Evolutionary conservation across 2,113 vertebrate species (phyloP).

Genomic region (Tor tambroides): DNA sequence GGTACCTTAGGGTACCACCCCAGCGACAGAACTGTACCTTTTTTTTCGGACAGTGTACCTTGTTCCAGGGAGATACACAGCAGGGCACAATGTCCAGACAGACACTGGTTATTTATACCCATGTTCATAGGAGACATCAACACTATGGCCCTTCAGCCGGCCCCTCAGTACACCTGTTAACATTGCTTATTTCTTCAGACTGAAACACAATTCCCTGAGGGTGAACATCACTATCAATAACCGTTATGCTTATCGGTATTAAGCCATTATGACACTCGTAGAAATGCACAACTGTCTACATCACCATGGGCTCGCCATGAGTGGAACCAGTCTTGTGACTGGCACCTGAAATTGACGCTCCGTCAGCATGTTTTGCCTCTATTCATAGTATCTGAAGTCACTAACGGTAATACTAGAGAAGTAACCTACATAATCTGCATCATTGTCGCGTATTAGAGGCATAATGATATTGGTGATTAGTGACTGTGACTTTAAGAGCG

Average conservation of each 20-base stretch:
- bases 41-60: background rate
- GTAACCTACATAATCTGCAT: conserved; percentile 26
- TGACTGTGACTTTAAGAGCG: conserved; percentile 72
- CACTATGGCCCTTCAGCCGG: background rate
- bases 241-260: background rate
- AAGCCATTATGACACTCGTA: background rate
- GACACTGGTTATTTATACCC: conserved; percentile 55
- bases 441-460: conserved; percentile 16
- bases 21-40: too few species aligned
- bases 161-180: conserved; percentile 53
- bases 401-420: background rate
- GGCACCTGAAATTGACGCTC: background rate
- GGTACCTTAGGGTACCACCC: too few species aligned
- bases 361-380: conserved; percentile 1
- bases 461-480: conserved; percentile 67
- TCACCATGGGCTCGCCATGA: background rate
- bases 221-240: conserved; percentile 7
- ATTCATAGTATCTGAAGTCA: background rate
- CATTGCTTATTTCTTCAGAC: conserved; percentile 38
- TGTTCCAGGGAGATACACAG: background rate
- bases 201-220: conserved; percentile 2
- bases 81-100: conserved; percentile 17
- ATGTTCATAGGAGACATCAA: conserved; percentile 23
- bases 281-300: background rate
- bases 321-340: background rate